Evolutionary conservation across 2,888 invertebrate species (phyloP).

Genomic region (Erynnis tages): DNA sequence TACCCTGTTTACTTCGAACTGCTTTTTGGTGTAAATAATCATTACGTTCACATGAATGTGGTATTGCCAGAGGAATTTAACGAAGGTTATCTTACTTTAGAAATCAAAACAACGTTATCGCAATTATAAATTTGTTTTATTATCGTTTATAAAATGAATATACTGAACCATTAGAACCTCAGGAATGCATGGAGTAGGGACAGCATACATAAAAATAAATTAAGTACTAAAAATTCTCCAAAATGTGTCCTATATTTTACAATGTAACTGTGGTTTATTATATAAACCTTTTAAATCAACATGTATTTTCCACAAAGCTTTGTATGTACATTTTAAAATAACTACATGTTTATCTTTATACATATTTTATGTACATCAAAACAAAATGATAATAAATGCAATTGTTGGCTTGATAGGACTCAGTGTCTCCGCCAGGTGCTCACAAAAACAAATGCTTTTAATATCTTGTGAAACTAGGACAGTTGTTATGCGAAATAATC

Average conservation of each 20-base stretch:
- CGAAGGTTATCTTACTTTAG: too few relatives aligned
- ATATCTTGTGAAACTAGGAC: neutral
- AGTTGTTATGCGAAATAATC: neutral
- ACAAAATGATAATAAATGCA: conserved; percentile 54
- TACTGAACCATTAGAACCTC: conserved; percentile 67
- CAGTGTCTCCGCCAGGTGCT: neutral
- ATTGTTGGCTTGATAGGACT: conserved; percentile 42
- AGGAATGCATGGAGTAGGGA: conserved; percentile 73
- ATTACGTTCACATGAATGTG: too few relatives aligned
- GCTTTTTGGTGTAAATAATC: too few relatives aligned
- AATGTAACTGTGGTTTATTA: conserved; percentile 64
- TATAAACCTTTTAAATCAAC: conserved; percentile 59
- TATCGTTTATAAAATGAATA: conserved; percentile 64
- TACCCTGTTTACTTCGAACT: too few relatives aligned
- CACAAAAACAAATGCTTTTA: neutral
- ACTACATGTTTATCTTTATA: conserved; percentile 30
- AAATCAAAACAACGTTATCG: neutral
- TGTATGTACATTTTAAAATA: conserved; percentile 53
- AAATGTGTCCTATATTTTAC: conserved; percentile 59
- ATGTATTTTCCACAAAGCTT: conserved; percentile 61
- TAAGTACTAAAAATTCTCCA: conserved; percentile 71
- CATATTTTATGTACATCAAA: conserved; percentile 39
- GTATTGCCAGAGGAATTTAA: too few relatives aligned
- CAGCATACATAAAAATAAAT: conserved; percentile 71
- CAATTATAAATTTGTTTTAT: conserved; percentile 66